Conservation (phyloP, 2,113 vertebrate species). For the Scatophagus argus region DNA sequence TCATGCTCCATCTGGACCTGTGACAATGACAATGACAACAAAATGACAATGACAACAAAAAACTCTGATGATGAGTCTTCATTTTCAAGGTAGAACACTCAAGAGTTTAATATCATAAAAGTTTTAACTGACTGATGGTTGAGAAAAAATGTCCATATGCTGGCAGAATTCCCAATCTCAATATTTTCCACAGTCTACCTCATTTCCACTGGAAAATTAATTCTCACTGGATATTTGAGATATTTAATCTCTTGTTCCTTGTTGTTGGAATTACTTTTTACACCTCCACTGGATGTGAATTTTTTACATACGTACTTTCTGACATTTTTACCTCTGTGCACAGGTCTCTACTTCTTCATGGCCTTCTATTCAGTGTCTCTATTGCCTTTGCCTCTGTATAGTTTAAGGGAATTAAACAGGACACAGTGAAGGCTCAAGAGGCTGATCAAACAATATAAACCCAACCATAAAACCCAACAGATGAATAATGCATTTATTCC, state of each 20-base stretch:
- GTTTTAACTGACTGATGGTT: neutral
- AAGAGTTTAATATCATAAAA: too few relatives aligned
- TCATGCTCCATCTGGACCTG: neutral
- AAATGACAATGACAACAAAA: neutral
- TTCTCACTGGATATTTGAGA: neutral
- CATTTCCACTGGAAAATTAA: neutral
- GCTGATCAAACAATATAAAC: too few relatives aligned
- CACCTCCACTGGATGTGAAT: neutral
- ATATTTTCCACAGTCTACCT: neutral
- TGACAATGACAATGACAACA: too few relatives aligned
- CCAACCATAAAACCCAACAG: constrained; percentile 6
- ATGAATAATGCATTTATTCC: neutral
- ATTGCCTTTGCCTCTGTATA: too few relatives aligned
- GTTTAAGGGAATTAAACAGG: too few relatives aligned
- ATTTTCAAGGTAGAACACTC: neutral
- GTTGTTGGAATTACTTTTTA: neutral
- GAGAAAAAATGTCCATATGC: neutral
- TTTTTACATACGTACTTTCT: neutral
- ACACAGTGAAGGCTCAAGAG: too few relatives aligned
- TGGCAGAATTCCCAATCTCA: neutral
- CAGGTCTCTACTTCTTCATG: neutral
- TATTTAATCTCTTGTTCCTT: neutral
- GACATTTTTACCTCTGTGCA: neutral
- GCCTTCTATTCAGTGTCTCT: too few relatives aligned
- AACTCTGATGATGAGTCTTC: neutral